phyloP scores from a whole-genome alignment of 2,113 vertebrate species.

The Rhagologus leucostigma region DNA sequence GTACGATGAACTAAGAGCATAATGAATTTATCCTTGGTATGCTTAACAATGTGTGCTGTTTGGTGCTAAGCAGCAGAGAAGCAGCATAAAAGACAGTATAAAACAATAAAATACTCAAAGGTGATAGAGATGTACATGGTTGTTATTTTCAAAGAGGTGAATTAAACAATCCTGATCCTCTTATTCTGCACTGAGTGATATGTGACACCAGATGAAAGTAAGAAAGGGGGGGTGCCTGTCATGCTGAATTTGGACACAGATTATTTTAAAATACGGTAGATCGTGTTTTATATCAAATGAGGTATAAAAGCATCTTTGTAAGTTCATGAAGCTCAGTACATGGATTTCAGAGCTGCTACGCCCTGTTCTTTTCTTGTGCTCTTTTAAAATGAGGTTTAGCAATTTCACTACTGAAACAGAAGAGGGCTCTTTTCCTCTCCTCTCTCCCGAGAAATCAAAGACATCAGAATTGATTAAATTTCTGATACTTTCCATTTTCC shows the following conservation, averaged over 20 bases:
- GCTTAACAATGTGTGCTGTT: not conserved
- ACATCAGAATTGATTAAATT: not conserved
- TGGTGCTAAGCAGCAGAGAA: not conserved
- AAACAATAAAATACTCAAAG: not conserved
- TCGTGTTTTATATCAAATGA: not conserved
- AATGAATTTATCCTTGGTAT: not conserved
- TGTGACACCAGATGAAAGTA: not conserved
- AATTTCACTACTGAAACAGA: constrained; percentile 7
- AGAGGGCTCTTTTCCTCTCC: constrained; percentile 30
- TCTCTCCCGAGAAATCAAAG: not conserved
- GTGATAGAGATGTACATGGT: not conserved
- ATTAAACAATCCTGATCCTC: not conserved
- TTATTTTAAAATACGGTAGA: not conserved
- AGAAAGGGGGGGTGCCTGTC: not conserved
- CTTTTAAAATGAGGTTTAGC: not conserved
- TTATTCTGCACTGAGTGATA: not conserved
- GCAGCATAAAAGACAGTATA: not conserved
- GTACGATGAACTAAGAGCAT: not conserved
- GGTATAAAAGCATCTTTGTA: not conserved
- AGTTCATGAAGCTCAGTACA: not conserved
- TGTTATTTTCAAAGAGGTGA: not conserved
- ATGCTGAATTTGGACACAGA: not conserved
- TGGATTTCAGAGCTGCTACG: not conserved
- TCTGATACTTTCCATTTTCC: not conserved
- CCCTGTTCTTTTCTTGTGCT: not conserved